A percentile compares a stretch with the other conserved stretches of the same genome.
Evolutionary conservation across 2,797 vertebrate genomes (phyloP).

Genomic region (Psittacula echo): DNA sequence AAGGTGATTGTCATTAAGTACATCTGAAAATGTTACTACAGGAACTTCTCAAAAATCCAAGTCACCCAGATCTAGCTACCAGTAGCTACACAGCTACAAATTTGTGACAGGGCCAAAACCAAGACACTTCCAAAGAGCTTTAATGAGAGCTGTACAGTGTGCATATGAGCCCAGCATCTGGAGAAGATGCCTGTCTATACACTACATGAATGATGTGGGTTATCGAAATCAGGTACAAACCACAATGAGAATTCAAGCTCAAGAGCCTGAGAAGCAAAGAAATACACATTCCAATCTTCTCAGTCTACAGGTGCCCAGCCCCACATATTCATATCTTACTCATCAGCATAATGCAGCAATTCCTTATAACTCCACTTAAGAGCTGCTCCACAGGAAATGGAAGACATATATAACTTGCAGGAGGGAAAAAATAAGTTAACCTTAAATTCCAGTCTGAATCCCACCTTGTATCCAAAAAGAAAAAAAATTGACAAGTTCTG

Average conservation of each 20-base stretch:
- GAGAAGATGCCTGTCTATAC: neutral
- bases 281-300: accelerated
- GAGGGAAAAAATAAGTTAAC: neutral
- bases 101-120: neutral
- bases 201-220: accelerated
- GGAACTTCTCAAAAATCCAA: neutral
- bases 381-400: neutral
- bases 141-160: neutral
- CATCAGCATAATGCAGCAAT: neutral
- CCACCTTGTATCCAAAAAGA: neutral
- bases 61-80: neutral
- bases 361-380: neutral
- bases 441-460: neutral
- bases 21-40: neutral
- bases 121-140: accelerated
- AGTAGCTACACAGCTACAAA: neutral
- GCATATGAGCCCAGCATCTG: neutral
- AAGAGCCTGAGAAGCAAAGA: neutral
- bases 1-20: neutral
- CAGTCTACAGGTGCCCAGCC: neutral
- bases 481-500: accelerated
- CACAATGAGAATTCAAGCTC: accelerated
- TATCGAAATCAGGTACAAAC: neutral
- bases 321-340: accelerated
- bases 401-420: neutral